Evolutionary conservation across 2,888 invertebrate genomes (phyloP), one percentile per base, ranked within the genome.

Genomic region (Ormyrus pomaceus): DNA sequence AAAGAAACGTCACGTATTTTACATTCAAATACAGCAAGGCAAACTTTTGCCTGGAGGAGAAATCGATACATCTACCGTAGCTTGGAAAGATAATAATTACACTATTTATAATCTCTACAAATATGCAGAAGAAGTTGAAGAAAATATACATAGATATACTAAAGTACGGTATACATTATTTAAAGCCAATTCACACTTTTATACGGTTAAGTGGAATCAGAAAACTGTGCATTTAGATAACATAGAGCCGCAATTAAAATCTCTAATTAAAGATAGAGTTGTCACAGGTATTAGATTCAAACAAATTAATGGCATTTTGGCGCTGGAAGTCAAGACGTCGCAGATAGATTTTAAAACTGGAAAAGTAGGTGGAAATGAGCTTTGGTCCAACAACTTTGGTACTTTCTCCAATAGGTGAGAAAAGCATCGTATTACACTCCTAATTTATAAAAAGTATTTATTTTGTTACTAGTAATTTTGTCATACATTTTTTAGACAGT

Each of bases 1-100:
- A 4, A 97, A 97, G 89, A 89, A 92, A n/a, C 95, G 95, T 79
- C 93, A 95, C 76, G 93, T 97, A 45, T 94, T 97, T 86, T 95
- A 97, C 88, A 90, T 97, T 19, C 96, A 97, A 92, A 94, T 96
- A 70, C 53, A 53, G 11, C 53, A 53, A 11, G 53, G 53, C 8
- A 53, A 53, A 11, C 53, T 53, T 53, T 8, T 53, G 2, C 8
- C 9, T 6, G 11, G 11, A 2, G 53, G 53, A 53, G 11, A 8
- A 10, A 11, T 53, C 11, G 53, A 53, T 53, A 8, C 53, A 10
- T 10, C 8, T 53, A 53, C 53, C 11, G 53, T 53, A 53, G 9
- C 8, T 53, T 53, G 53, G 53, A 53, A 53, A 53, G 34, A 34
- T 34, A 34, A 34, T 34, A 34, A 34, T 34, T 34, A 34, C 34